These are phyloP conservation scores for Sebastes goodei DNA, from an alignment of 2,797 vertebrate species.

Conservation along the genomic window DNA sequence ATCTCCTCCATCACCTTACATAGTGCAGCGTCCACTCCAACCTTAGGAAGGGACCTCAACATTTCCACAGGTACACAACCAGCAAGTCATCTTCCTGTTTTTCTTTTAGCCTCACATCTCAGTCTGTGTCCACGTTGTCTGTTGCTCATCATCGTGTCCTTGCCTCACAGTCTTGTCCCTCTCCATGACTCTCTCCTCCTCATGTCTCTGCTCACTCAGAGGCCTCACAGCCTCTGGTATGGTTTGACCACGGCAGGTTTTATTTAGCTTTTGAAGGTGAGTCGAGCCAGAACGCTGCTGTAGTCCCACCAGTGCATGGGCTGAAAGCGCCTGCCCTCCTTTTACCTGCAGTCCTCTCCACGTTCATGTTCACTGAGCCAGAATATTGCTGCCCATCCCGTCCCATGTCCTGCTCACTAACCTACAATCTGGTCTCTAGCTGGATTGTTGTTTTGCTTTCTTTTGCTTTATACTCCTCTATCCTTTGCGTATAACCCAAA, in stretches of 20 bases:
- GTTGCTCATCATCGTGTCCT: slow-evolving; percentile 70
- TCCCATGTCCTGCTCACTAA: slow-evolving; percentile 27
- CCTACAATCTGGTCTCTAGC: slow-evolving; percentile 1
- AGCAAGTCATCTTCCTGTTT: background rate
- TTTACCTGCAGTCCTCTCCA: slow-evolving; percentile 18
- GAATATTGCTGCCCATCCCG: slow-evolving; percentile 25
- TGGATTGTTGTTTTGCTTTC: background rate
- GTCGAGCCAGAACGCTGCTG: slow-evolving; percentile 69
- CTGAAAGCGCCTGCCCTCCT: slow-evolving; percentile 21
- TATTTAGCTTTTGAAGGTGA: slow-evolving; percentile 99
- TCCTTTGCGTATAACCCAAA: background rate
- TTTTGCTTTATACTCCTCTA: background rate
- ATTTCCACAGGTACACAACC: slow-evolving; percentile 77
- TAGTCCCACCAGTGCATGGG: slow-evolving; percentile 56
- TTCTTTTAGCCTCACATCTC: slow-evolving; percentile 3
- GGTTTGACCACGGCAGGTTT: slow-evolving; percentile 99
- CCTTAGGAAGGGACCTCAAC: slow-evolving; percentile 88
- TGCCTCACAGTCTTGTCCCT: slow-evolving; percentile 87
- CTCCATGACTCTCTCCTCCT: slow-evolving; percentile 83
- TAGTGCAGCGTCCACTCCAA: slow-evolving; percentile 97
- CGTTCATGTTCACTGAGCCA: slow-evolving; percentile 9
- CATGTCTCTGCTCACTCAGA: slow-evolving; percentile 91
- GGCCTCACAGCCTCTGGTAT: slow-evolving; percentile 96
- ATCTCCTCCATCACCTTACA: slow-evolving; percentile 95
- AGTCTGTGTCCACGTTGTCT: slow-evolving; percentile 64